Conservation (phyloP, 2,888 invertebrate genomes). For the Antitype chi region DNA sequence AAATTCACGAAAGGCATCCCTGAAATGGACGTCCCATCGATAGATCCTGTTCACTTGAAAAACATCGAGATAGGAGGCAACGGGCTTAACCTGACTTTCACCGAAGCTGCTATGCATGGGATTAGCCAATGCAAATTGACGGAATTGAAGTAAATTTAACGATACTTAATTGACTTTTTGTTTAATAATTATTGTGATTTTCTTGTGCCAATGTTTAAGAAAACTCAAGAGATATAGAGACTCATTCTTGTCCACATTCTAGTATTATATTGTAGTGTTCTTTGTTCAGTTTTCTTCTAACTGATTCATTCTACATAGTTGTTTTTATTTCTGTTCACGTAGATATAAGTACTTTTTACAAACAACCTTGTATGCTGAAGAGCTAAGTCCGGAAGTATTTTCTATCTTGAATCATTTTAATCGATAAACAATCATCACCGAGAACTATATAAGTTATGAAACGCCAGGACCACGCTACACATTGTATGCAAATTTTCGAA, state of each 20-base stretch:
- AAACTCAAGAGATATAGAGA: not conserved
- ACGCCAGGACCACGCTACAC: slow-evolving; percentile 48
- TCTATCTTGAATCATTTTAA: slow-evolving; percentile 34
- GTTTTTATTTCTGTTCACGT: slow-evolving; percentile 42
- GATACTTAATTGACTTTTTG: not conserved
- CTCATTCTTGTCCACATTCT: not conserved
- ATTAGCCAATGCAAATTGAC: slow-evolving; percentile 75
- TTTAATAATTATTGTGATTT: not conserved
- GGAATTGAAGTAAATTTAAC: slow-evolving; percentile 79
- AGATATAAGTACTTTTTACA: slow-evolving; percentile 3
- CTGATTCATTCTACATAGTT: not conserved
- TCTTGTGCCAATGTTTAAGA: not conserved
- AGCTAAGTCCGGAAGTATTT: slow-evolving; percentile 46
- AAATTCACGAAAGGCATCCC: slow-evolving; percentile 83
- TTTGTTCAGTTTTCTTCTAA: slow-evolving; percentile 28
- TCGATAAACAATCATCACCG: slow-evolving; percentile 62
- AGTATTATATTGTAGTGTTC: not conserved
- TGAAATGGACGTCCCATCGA: slow-evolving; percentile 80
- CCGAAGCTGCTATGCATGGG: slow-evolving; percentile 80
- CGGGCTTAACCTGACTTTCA: slow-evolving; percentile 81
- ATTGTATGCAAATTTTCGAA: slow-evolving; percentile 73
- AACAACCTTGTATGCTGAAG: slow-evolving; percentile 37
- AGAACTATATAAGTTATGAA: slow-evolving; percentile 20
- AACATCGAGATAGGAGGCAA: slow-evolving; percentile 83
- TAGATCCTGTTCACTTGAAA: slow-evolving; percentile 82